Conservation (phyloP, 2,797 vertebrate species). For the Malacoctenus gilli region DNA sequence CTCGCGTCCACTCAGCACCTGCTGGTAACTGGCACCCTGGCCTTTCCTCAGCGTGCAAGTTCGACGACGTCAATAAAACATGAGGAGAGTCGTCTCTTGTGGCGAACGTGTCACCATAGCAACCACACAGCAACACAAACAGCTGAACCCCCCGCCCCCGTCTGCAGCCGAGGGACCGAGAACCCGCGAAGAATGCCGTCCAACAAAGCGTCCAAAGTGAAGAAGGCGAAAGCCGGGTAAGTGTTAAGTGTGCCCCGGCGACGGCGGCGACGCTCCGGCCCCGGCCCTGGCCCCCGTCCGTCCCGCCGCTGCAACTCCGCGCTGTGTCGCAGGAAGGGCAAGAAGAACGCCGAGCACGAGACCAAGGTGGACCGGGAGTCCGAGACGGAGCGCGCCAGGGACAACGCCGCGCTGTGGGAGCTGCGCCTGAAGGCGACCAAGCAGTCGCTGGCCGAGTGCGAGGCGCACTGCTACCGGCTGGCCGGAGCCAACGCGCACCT, state of each 20-base stretch:
- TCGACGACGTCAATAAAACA: too few relatives aligned
- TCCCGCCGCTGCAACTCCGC: too few relatives aligned
- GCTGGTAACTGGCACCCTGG: too few relatives aligned
- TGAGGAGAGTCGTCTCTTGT: too few relatives aligned
- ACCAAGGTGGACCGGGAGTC: slow-evolving; percentile 78
- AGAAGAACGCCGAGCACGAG: slow-evolving; percentile 76
- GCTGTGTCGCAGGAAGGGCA: slow-evolving; percentile 78
- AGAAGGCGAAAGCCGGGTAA: slow-evolving; percentile 75
- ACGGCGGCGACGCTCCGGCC: background rate
- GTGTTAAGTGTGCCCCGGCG: slow-evolving; percentile 9
- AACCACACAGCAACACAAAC: background rate
- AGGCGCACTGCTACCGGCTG: slow-evolving; percentile 73
- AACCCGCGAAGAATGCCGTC: slow-evolving; percentile 73
- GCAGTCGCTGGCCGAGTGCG: slow-evolving; percentile 78
- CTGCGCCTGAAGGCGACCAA: slow-evolving; percentile 81
- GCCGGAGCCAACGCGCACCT: slow-evolving; percentile 83
- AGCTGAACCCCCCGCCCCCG: too few relatives aligned
- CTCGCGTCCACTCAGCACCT: too few relatives aligned
- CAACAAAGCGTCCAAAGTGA: slow-evolving; percentile 72
- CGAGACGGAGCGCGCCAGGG: slow-evolving; percentile 83
- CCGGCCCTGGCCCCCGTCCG: too few relatives aligned
- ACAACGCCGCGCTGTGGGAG: slow-evolving; percentile 87
- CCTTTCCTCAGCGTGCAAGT: too few relatives aligned
- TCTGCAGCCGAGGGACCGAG: too few relatives aligned
- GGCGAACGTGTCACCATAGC: background rate